Evolutionary conservation across 2,797 vertebrate genomes (phyloP), one percentile per base, ranked within the genome.

Genomic region (Mionectes olivaceus): DNA sequence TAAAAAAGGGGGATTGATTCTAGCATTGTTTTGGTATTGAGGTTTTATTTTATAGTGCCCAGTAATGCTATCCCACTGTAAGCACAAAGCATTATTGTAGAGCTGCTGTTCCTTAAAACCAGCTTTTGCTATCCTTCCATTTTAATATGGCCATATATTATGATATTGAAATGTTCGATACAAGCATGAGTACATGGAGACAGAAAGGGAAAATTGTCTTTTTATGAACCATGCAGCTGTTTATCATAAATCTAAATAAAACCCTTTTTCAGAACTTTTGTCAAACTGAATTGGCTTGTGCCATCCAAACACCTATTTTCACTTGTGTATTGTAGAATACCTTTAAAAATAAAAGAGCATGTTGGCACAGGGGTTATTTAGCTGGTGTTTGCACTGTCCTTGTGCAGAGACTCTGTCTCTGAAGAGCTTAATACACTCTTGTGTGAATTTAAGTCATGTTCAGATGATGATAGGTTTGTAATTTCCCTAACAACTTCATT

Each of bases 201-300:
- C 60, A 59, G 71, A 56, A 67, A 30, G 47, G n/a, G 49, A 68
- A 86, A 37, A 49, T 11, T 43, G 61, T 67, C 24, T 76, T 94
- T 87, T 83, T 90, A 33, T 78, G 90, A 95, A 46, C 63, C 55
- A 13, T 49, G 64, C 46, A 65, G 52, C 55, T 71, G 56, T 75
- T 92, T 52, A 83, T 81, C 64, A 71, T 77, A 80, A 78, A 71
- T 90, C 83, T 59, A 81, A 89, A 70, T 64, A 59, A 94, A 92
- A 90, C 27, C 39, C 17, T 35, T 80, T 65, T 50, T 24, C 65
- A 80, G 81, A 86, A 69, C 60, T 92, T 91, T 37, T 56, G 39
- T 59, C 83, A 43, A 93, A 92, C 63, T 25, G 39, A 79, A 46
- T 61, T 83, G 43, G 43, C 67, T 61, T 69, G 24, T 82, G 57